Percentiles rank a stretch among this genome's conserved stretches.
Evolutionary conservation across 1,140 invertebrate genomes (phyloP).

Genomic region (Zaprionus kolodkinae): DNA sequence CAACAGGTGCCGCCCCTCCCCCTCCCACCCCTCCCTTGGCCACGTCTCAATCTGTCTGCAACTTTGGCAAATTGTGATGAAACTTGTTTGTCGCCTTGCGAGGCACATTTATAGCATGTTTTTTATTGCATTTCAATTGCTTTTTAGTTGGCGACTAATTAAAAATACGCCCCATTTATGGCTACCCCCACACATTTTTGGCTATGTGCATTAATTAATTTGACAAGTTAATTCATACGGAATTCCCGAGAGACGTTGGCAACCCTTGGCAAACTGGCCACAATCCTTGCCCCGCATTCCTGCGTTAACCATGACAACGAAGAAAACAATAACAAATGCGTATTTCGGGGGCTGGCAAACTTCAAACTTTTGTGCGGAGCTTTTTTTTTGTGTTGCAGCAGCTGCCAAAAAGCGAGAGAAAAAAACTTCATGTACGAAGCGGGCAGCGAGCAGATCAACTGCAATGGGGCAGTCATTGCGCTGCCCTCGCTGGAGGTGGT

Average conservation of each 20-base stretch:
- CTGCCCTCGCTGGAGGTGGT: conserved; percentile 78
- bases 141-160: conserved; percentile 58
- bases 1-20: conserved; percentile 5
- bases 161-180: conserved; percentile 60
- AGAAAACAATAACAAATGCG: conserved; percentile 20
- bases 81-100: conserved; percentile 52
- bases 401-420: conserved; percentile 2
- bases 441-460: conserved; percentile 71
- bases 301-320: neutral
- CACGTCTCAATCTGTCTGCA: neutral
- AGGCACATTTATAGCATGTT: conserved; percentile 53
- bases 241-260: neutral
- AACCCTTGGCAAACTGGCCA: conserved; percentile 44
- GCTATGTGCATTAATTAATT: conserved; percentile 57
- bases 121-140: conserved; percentile 76
- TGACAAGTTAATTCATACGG: conserved; percentile 61
- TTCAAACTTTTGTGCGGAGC: conserved; percentile 11
- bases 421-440: conserved; percentile 61
- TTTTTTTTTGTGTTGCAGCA: conserved; percentile 26
- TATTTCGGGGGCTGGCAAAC: neutral
- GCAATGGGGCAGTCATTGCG: conserved; percentile 70
- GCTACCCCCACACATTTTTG: conserved; percentile 18
- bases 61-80: conserved; percentile 18
- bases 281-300: neutral
- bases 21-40: no score